phyloP scores from a whole-genome alignment of 2,797 vertebrate genomes.

The Sebastes oblongus region DNA sequence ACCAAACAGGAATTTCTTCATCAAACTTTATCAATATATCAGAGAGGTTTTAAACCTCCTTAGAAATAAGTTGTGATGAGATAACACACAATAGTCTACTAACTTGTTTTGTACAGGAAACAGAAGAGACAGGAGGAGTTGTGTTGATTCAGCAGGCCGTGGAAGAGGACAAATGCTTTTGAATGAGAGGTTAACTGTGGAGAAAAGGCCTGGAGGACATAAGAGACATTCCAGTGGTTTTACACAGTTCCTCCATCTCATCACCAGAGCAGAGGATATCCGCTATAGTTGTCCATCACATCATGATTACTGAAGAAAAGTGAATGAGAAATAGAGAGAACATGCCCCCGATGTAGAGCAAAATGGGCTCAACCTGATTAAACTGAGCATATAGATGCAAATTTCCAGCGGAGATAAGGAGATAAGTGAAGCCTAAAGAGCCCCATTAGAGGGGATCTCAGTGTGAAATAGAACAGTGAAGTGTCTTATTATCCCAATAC shows the following conservation, averaged over 20 bases:
- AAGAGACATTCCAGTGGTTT: neutral
- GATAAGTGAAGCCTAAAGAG: constrained; percentile 53
- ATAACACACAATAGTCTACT: neutral
- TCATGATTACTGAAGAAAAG: constrained; percentile 23
- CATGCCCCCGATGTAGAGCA: neutral
- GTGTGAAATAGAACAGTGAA: constrained; percentile 51
- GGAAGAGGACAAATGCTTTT: neutral
- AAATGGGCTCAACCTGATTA: constrained; percentile 45
- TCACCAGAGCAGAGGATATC: constrained; percentile 11
- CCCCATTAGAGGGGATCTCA: constrained; percentile 38
- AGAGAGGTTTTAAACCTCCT: neutral
- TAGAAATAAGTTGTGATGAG: neutral
- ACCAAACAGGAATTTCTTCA: neutral
- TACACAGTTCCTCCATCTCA: constrained; percentile 4
- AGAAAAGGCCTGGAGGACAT: neutral
- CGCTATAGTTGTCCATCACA: constrained; percentile 25
- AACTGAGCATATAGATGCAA: constrained; percentile 55
- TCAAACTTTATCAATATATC: neutral
- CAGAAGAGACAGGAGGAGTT: neutral
- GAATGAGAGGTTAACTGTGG: neutral
- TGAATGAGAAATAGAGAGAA: constrained; percentile 19
- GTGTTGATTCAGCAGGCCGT: neutral
- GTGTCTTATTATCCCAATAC: constrained; percentile 52
- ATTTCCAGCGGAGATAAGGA: constrained; percentile 41
- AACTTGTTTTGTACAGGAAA: neutral